Percentiles rank a stretch among this genome's conserved stretches.
phyloP scores from a whole-genome alignment of 2,797 vertebrate species.

The Artibeus lituratus region DNA sequence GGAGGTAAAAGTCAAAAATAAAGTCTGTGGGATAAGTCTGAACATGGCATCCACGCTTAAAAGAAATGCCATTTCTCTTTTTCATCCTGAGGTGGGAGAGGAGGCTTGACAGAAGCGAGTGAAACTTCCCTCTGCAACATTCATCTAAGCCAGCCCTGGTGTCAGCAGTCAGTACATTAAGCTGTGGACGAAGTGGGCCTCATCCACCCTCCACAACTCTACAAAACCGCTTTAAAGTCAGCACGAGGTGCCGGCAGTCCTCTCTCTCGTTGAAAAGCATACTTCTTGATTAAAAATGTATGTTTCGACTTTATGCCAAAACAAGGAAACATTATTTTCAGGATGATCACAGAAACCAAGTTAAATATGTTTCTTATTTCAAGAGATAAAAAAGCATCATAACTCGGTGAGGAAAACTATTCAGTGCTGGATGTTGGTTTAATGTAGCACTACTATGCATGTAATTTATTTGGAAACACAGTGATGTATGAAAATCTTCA shows the following conservation, averaged over 20 bases:
- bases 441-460: conserved; percentile 65
- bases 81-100: conserved; percentile 48
- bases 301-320: conserved; percentile 78
- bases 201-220: conserved; percentile 32
- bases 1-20: conserved; percentile 65
- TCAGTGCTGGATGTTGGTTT: conserved; percentile 70
- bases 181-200: conserved; percentile 43
- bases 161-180: neutral
- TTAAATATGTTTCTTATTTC: conserved; percentile 80
- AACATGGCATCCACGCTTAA: conserved; percentile 33
- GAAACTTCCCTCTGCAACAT: conserved; percentile 32
- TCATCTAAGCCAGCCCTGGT: conserved; percentile 54
- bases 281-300: conserved; percentile 78
- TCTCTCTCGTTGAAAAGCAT: conserved; percentile 76
- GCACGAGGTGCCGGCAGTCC: conserved; percentile 30
- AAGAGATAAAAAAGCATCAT: conserved; percentile 73
- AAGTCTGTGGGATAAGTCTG: conserved; percentile 48
- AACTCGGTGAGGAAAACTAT: conserved; percentile 71
- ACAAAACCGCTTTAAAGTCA: conserved; percentile 73
- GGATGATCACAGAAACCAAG: conserved; percentile 74
- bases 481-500: conserved; percentile 73
- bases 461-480: conserved; percentile 69
- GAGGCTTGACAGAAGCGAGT: conserved; percentile 7
- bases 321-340: conserved; percentile 79
- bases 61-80: conserved; percentile 63